Evolutionary conservation across 1,140 invertebrate genomes (phyloP).

Genomic region (Argopecten irradians): DNA sequence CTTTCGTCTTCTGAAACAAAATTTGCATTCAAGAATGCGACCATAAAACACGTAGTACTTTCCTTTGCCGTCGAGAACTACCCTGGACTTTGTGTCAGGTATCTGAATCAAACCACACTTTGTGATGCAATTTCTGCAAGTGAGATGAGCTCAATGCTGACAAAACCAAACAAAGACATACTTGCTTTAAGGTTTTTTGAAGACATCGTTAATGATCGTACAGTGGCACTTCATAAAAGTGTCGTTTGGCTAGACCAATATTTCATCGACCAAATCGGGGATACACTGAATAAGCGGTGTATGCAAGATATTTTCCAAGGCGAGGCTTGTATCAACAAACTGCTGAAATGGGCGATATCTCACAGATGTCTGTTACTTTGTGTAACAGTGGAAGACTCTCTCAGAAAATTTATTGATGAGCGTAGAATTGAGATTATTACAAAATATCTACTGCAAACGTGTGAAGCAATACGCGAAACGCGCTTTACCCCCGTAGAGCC

Average conservation of each 20-base stretch:
- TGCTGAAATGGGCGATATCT: not conserved
- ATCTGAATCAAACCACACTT: not conserved
- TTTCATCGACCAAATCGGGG: not conserved
- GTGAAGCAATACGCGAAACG: not conserved
- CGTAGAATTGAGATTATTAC: not conserved
- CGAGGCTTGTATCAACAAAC: not conserved
- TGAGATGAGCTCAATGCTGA: not conserved
- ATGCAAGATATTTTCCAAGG: not conserved
- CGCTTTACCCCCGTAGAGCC: not conserved
- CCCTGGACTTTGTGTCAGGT: not conserved
- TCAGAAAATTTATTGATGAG: not conserved
- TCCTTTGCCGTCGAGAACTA: not conserved
- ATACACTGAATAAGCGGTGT: not conserved
- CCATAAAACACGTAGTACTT: not conserved
- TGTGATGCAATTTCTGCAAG: not conserved
- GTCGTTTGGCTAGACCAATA: not conserved
- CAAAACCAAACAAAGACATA: not conserved
- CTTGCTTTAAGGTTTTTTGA: not conserved
- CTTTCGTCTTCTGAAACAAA: not conserved
- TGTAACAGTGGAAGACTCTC: not conserved
- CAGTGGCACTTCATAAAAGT: not conserved
- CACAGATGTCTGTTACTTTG: not conserved
- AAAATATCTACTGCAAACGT: not conserved
- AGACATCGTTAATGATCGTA: not conserved
- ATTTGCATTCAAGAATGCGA: not conserved